A percentile compares a stretch with the other conserved stretches of the same genome.
phyloP scores from a whole-genome alignment of 1,140 invertebrate species.

The Aricia agestis region DNA sequence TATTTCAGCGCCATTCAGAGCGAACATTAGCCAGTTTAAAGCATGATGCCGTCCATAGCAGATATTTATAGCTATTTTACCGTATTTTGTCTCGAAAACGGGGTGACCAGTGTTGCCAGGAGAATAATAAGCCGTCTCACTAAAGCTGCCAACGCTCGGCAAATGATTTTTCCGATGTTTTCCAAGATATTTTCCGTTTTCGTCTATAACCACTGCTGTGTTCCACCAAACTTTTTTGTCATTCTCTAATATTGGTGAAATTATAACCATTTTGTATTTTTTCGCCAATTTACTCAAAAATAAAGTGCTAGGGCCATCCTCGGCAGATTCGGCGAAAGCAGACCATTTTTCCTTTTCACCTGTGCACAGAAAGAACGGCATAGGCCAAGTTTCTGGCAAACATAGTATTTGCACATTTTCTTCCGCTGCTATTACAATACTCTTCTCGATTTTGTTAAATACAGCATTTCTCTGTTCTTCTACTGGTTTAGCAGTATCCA shows the following conservation, averaged over 20 bases:
- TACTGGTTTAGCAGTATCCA: conserved; percentile 85
- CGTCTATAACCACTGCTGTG: conserved; percentile 94
- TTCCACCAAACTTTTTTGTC: conserved; percentile 97
- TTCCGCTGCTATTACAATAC: conserved; percentile 88
- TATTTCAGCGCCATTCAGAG: conserved; percentile 97
- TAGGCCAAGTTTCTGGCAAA: conserved; percentile 98
- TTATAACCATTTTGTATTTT: conserved; percentile 94
- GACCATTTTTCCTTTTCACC: conserved; percentile 96
- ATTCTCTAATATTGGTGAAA: conserved; percentile 96
- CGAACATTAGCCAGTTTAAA: conserved; percentile 98
- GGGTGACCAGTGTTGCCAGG: conserved; percentile 96
- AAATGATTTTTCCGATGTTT: conserved; percentile 99
- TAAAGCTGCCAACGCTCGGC: conserved; percentile 97
- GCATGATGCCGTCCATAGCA: conserved; percentile 99
- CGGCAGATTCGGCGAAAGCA: conserved; percentile 96
- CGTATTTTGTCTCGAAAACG: conserved; percentile 92
- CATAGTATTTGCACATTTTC: conserved; percentile 93
- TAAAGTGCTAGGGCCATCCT: conserved; percentile 89
- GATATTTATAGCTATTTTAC: conserved; percentile 95
- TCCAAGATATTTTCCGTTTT: conserved; percentile 90
- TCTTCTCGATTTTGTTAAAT: conserved; percentile 84
- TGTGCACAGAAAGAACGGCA: conserved; percentile 99
- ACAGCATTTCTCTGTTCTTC: conserved; percentile 88
- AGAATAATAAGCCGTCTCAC: conserved; percentile 98
- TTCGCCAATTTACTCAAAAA: conserved; percentile 88